A percentile compares a stretch with the other conserved stretches of the same genome.
Evolutionary conservation across 2,888 invertebrate species (phyloP).

Genomic region (Diarsia mendica): DNA sequence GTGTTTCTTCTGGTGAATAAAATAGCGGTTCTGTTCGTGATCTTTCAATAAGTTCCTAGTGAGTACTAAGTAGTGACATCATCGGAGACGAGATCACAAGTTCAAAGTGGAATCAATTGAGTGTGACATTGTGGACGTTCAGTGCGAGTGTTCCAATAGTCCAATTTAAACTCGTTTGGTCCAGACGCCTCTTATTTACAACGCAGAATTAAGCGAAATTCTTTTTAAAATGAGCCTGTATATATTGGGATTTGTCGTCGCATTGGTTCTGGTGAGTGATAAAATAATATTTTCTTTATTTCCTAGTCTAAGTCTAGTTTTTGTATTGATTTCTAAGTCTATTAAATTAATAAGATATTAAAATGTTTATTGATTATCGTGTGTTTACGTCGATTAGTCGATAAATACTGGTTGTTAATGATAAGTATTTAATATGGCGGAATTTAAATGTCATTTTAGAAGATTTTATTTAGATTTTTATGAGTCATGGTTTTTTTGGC

Average conservation of each 20-base stretch:
- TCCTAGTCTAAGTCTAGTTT: neutral
- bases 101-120: slow-evolving; percentile 85
- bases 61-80: slow-evolving; percentile 85
- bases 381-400: neutral
- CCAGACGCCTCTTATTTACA: slow-evolving; percentile 78
- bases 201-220: slow-evolving; percentile 57
- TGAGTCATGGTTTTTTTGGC: neutral
- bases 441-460: slow-evolving; percentile 9
- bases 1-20: slow-evolving; percentile 40
- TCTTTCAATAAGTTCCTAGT: slow-evolving; percentile 75
- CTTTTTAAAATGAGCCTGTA: slow-evolving; percentile 78
- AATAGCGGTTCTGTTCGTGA: slow-evolving; percentile 74
- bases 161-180: slow-evolving; percentile 79
- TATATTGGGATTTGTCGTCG: slow-evolving; percentile 82
- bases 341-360: neutral
- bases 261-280: slow-evolving; percentile 83
- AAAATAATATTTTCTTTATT: neutral
- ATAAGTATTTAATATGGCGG: slow-evolving; percentile 29
- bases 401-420: slow-evolving; percentile 6
- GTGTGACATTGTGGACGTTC: slow-evolving; percentile 75
- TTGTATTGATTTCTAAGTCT: neutral
- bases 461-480: neutral
- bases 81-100: slow-evolving; percentile 82
- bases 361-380: neutral
- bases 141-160: slow-evolving; percentile 70